phyloP scores from a whole-genome alignment of 2,888 invertebrate genomes.

The Melikaiella ostensackeni region DNA sequence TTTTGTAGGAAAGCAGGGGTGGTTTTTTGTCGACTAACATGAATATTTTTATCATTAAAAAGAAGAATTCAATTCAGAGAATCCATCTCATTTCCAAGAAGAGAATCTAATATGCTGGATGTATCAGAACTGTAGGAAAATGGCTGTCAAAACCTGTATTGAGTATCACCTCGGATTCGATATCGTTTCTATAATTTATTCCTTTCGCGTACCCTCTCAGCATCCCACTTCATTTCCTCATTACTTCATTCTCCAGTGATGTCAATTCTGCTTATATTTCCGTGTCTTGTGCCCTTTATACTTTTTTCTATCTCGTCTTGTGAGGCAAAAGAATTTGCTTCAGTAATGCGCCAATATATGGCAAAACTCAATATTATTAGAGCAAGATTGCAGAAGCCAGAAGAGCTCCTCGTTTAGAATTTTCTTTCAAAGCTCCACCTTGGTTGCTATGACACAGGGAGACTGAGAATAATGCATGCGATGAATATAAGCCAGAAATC shows the following conservation, averaged over 20 bases:
- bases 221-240: neutral
- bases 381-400: neutral
- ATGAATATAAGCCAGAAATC: neutral
- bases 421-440: conserved; percentile 40
- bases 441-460: neutral
- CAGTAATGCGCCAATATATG: conserved; percentile 4
- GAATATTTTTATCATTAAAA: neutral
- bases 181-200: neutral
- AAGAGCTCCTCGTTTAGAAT: neutral
- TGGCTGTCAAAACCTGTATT: neutral
- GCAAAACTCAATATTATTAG: conserved; percentile 21
- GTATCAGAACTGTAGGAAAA: neutral
- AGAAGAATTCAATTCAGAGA: neutral
- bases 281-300: neutral
- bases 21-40: neutral
- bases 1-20: too few species aligned
- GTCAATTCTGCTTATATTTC: conserved; percentile 2
- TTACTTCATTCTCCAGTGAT: conserved; percentile 7
- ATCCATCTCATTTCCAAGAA: neutral
- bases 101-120: neutral
- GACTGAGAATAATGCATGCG: neutral
- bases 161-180: neutral
- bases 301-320: conserved; percentile 1
- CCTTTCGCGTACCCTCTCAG: neutral
- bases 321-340: conserved; percentile 3